Evolutionary conservation across 2,888 invertebrate genomes (phyloP).

Genomic region (Apantesis nais): DNA sequence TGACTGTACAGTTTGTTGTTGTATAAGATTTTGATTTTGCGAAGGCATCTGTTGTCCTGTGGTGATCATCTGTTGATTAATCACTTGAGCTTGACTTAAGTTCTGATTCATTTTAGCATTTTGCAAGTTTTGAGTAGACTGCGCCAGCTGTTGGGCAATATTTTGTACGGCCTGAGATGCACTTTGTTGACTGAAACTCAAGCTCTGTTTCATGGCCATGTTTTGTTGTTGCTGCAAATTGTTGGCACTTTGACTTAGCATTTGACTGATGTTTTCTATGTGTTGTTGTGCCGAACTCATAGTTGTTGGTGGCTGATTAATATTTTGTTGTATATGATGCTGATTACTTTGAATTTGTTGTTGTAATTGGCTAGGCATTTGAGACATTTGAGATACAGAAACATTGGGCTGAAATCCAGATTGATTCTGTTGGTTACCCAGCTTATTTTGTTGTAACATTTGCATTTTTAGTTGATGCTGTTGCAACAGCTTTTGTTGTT

Average conservation of each 20-base stretch:
- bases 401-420: slow-evolving; percentile 78
- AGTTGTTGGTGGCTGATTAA: slow-evolving; percentile 72
- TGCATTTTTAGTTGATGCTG: slow-evolving; percentile 86
- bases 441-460: slow-evolving; percentile 73
- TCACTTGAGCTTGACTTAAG: slow-evolving; percentile 74
- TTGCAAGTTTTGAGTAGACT: slow-evolving; percentile 79
- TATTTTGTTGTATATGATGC: slow-evolving; percentile 76
- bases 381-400: slow-evolving; percentile 75
- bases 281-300: slow-evolving; percentile 87
- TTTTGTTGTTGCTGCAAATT: slow-evolving; percentile 80
- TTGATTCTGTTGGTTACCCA: slow-evolving; percentile 61
- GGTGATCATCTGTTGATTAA: slow-evolving; percentile 78
- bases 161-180: slow-evolving; percentile 78
- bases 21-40: slow-evolving; percentile 73
- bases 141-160: slow-evolving; percentile 78
- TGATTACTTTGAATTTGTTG: slow-evolving; percentile 75
- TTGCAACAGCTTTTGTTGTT: slow-evolving; percentile 85
- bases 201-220: slow-evolving; percentile 76
- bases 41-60: slow-evolving; percentile 80
- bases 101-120: slow-evolving; percentile 80
- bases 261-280: slow-evolving; percentile 87
- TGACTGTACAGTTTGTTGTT: slow-evolving; percentile 79
- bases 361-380: slow-evolving; percentile 75
- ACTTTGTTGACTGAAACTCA: slow-evolving; percentile 76
- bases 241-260: slow-evolving; percentile 81